phyloP scores from a whole-genome alignment of 2,888 invertebrate genomes.

The Panzeria rudis region DNA sequence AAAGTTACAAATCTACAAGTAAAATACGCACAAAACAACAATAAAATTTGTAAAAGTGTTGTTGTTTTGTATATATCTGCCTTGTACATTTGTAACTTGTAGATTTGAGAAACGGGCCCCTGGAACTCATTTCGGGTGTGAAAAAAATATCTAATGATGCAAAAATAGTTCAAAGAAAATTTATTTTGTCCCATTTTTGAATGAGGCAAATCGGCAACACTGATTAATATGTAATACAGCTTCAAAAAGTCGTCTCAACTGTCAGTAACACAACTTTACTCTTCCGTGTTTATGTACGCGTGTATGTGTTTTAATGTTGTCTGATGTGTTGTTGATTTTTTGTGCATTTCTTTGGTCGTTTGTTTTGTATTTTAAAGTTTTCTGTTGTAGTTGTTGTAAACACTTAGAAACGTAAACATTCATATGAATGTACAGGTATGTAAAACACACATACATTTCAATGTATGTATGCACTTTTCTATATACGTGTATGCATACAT shows the following conservation, averaged over 20 bases:
- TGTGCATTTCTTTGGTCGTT: slow-evolving; percentile 36
- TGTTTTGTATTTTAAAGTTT: slow-evolving; percentile 47
- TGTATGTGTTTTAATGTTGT: slow-evolving; percentile 37
- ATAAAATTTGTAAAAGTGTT: too few species aligned
- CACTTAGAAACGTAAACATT: slow-evolving; percentile 41
- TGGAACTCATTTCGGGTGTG: too few species aligned
- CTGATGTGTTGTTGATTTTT: slow-evolving; percentile 47
- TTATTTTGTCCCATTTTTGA: too few species aligned
- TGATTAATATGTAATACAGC: too few species aligned
- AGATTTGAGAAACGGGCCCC: too few species aligned
- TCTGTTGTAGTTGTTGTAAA: slow-evolving; percentile 25
- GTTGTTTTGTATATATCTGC: too few species aligned
- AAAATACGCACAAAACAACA: too few species aligned
- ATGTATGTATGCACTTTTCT: neutral
- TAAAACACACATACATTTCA: neutral
- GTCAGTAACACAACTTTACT: slow-evolving; percentile 10
- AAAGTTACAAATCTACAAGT: too few species aligned
- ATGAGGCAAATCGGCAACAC: too few species aligned
- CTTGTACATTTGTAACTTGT: too few species aligned
- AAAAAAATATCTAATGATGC: too few species aligned
- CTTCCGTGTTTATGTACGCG: slow-evolving; percentile 27
- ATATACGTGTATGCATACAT: neutral
- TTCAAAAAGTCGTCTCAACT: slow-evolving; percentile 18
- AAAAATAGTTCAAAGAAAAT: too few species aligned
- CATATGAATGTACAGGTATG: neutral